These are phyloP conservation scores for Falco biarmicus DNA, from an alignment of 2,797 vertebrate genomes.

Conservation along the genomic window DNA sequence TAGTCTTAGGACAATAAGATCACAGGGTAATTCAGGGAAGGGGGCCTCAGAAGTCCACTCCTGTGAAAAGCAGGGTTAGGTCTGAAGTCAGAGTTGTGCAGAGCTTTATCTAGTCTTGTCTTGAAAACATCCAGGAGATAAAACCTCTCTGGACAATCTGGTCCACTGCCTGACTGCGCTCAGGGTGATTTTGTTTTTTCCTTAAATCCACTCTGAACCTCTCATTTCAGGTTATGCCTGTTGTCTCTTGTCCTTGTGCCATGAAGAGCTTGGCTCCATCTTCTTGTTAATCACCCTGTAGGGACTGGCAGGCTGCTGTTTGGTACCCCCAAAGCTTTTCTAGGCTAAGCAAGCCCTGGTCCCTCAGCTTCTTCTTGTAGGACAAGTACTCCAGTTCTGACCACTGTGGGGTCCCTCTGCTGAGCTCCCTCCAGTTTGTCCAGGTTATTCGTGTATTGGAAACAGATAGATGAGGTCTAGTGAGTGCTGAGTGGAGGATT, in stretches of 20 bases:
- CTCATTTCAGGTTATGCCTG: not conserved
- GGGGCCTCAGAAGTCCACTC: not conserved
- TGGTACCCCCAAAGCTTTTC: not conserved
- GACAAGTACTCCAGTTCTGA: not conserved
- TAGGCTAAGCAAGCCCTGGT: not conserved
- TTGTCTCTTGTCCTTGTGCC: not conserved
- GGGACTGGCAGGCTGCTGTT: not conserved
- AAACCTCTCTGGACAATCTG: not conserved
- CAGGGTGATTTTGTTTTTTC: not conserved
- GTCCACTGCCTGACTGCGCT: not conserved
- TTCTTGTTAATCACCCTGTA: not conserved
- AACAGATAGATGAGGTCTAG: not conserved
- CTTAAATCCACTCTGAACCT: not conserved
- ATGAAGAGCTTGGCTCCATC: not conserved
- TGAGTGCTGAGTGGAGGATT: not conserved
- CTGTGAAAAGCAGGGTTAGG: not conserved
- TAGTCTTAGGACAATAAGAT: not conserved
- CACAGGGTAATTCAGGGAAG: not conserved
- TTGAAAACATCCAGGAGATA: not conserved
- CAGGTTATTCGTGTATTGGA: not conserved
- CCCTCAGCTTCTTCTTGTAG: not conserved
- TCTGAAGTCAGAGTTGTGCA: not conserved
- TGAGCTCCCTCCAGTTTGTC: not conserved
- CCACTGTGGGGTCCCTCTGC: accelerated
- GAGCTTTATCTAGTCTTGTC: not conserved